Conservation (phyloP, 2,113 vertebrate genomes). For the Lasiurus borealis region DNA sequence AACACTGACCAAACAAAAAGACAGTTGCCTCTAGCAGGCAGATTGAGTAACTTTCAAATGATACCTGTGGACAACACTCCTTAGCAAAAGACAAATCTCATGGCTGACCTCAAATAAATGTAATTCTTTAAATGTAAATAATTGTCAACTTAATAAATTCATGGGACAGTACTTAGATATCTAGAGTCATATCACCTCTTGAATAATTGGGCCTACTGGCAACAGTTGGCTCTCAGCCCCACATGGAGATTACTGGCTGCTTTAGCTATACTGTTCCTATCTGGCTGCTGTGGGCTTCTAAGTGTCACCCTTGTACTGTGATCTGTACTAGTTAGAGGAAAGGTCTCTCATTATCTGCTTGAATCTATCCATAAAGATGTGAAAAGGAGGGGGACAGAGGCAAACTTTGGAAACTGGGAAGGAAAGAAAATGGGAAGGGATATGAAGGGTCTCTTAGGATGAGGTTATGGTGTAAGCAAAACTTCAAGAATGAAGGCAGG, state of each 20-base stretch:
- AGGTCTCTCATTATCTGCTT: neutral
- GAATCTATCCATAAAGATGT: neutral
- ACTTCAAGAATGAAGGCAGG: neutral
- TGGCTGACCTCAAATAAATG: neutral
- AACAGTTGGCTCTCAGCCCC: neutral
- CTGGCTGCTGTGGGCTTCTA: neutral
- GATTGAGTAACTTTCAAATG: neutral
- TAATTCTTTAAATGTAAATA: neutral
- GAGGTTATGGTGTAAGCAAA: neutral
- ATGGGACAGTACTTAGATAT: neutral
- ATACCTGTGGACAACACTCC: neutral
- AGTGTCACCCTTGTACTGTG: neutral
- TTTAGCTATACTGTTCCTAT: neutral
- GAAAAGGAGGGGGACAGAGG: neutral
- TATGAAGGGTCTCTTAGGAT: neutral
- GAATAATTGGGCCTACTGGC: neutral
- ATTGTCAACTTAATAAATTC: neutral
- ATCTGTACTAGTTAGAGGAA: neutral
- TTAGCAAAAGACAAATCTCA: neutral
- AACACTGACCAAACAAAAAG: neutral
- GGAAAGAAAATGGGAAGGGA: neutral
- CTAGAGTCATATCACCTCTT: neutral
- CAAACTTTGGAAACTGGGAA: neutral
- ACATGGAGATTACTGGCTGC: rapidly evolving
- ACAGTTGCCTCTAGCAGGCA: neutral